Conservation (phyloP, 1,140 invertebrate species). For the Apis cerana region DNA sequence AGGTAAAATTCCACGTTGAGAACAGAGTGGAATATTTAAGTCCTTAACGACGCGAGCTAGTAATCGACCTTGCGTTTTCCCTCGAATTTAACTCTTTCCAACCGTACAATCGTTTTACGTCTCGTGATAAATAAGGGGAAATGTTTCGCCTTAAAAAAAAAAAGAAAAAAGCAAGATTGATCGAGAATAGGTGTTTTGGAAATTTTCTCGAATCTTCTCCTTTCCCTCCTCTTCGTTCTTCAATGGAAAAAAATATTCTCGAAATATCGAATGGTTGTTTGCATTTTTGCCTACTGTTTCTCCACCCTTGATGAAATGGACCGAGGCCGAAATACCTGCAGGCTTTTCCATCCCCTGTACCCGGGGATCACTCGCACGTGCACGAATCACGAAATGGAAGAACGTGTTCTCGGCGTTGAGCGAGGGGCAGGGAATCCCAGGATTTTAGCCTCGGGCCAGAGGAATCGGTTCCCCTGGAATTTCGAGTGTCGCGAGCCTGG, state of each 20-base stretch:
- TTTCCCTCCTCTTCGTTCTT: too few relatives aligned
- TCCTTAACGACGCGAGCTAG: not conserved
- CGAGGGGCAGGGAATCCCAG: slow-evolving; percentile 7
- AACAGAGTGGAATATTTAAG: slow-evolving; percentile 20
- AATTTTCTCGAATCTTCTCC: too few relatives aligned
- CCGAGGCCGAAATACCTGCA: slow-evolving; percentile 23
- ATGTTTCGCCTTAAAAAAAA: too few relatives aligned
- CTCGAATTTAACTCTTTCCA: not conserved
- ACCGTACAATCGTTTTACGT: not conserved
- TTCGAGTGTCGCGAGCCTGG: not conserved
- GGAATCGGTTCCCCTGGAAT: slow-evolving; percentile 22
- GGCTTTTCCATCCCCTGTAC: not conserved
- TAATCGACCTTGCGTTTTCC: slow-evolving; percentile 20
- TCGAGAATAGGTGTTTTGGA: too few relatives aligned
- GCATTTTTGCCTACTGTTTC: not conserved
- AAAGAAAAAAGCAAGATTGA: too few relatives aligned
- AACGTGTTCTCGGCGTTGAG: slow-evolving; percentile 8
- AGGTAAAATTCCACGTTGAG: not conserved
- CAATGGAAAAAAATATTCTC: not conserved
- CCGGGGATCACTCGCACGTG: slow-evolving; percentile 12
- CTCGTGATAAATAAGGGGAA: not conserved
- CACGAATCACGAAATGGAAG: slow-evolving; percentile 3
- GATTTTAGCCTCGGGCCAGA: slow-evolving; percentile 17
- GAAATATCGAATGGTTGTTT: not conserved
- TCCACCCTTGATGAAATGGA: slow-evolving; percentile 26